A percentile compares a stretch with the other conserved stretches of the same genome.
Evolutionary conservation across 2,797 vertebrate species (phyloP).

Genomic region (Leuciscus waleckii): DNA sequence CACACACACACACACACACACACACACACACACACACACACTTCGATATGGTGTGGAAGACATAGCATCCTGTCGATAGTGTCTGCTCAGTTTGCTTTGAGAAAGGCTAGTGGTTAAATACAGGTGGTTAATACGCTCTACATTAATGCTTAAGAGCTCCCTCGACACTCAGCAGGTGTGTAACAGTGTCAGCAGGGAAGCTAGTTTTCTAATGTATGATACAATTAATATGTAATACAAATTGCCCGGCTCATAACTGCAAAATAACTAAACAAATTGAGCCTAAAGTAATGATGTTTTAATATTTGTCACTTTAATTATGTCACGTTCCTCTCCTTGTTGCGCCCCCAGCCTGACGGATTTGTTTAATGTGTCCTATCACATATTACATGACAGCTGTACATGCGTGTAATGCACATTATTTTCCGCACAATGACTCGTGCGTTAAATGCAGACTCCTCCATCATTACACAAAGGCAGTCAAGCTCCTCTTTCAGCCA

Average conservation of each 20-base stretch:
- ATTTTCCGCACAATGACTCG: background rate
- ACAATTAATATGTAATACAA: no score
- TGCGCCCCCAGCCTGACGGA: background rate
- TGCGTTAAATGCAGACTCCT: background rate
- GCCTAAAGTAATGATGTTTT: background rate
- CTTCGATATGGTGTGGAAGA: conserved; percentile 9
- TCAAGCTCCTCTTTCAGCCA: conserved; percentile 60
- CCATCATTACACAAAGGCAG: conserved; percentile 11
- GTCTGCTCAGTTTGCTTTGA: conserved; percentile 17
- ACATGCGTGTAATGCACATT: conserved; percentile 20
- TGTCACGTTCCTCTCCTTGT: background rate
- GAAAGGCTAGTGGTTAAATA: background rate
- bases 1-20: no score
- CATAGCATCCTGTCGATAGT: background rate
- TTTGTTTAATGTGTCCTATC: background rate
- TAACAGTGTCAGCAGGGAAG: background rate
- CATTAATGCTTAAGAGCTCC: conserved; percentile 38
- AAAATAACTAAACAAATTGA: background rate
- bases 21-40: background rate
- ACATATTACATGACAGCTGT: background rate
- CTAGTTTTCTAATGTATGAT: conserved; percentile 8
- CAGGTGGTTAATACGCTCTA: conserved; percentile 26
- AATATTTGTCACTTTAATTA: background rate
- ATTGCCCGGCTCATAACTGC: background rate
- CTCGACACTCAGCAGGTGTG: conserved; percentile 33